These are phyloP conservation scores for Cydia strobilella DNA, from an alignment of 1,140 invertebrate genomes.

Conservation along the genomic window DNA sequence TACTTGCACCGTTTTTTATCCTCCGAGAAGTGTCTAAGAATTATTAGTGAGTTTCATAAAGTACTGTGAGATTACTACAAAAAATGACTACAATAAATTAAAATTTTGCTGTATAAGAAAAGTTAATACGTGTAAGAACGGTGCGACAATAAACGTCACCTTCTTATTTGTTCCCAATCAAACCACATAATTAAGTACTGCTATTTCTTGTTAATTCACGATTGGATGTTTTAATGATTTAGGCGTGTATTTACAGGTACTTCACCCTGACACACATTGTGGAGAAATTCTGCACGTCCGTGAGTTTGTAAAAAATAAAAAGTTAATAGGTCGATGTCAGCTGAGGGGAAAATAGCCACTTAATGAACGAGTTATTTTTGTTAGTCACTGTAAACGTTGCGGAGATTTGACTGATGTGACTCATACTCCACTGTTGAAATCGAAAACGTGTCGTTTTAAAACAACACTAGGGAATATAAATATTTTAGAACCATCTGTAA, in stretches of 20 bases:
- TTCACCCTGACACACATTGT: slow-evolving; percentile 57
- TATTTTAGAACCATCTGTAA: background rate
- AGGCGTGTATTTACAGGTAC: slow-evolving; percentile 34
- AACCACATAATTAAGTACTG: background rate
- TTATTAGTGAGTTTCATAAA: no score
- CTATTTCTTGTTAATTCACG: slow-evolving; percentile 19
- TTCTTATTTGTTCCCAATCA: background rate
- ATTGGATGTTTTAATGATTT: slow-evolving; percentile 25
- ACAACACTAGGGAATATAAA: background rate
- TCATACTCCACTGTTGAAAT: slow-evolving; percentile 9
- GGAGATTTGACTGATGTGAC: slow-evolving; percentile 34
- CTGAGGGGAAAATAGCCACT: slow-evolving; percentile 49
- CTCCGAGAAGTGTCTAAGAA: no score
- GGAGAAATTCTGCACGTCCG: slow-evolving; percentile 43
- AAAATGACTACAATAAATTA: background rate
- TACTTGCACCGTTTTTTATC: no score
- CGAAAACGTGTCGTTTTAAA: background rate
- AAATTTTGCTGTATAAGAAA: no score
- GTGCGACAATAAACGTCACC: background rate
- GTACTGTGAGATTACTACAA: no score
- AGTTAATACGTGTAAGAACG: no score
- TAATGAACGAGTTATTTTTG: slow-evolving; percentile 47
- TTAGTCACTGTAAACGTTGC: slow-evolving; percentile 20
- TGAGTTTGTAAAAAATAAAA: slow-evolving; percentile 48
- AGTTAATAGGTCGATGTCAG: slow-evolving; percentile 51